These are phyloP conservation scores for Luscinia megarhynchos DNA, from an alignment of 2,797 vertebrate genomes.

Conservation along the genomic window DNA sequence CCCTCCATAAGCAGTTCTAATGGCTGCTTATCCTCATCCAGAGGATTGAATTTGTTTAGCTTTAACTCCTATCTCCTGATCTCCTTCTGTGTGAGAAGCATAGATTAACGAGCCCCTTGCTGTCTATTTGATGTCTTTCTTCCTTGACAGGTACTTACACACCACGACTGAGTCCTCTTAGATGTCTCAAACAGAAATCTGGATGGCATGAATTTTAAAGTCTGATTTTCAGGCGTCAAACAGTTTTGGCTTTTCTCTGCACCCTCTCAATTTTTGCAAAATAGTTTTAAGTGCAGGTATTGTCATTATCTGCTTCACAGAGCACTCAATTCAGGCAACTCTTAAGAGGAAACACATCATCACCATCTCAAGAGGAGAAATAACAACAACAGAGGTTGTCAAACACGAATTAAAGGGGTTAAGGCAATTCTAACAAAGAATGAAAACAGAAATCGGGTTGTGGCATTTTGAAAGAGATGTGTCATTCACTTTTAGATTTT, in stretches of 20 bases:
- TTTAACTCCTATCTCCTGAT: slow-evolving; percentile 37
- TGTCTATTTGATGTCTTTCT: neutral
- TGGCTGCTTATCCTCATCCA: neutral
- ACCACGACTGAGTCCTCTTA: neutral
- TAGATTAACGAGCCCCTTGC: neutral
- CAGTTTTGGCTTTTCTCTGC: neutral
- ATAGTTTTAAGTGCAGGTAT: neutral
- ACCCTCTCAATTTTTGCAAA: neutral
- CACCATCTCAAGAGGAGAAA: neutral
- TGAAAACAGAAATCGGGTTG: neutral
- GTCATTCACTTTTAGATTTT: neutral
- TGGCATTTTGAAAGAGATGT: neutral
- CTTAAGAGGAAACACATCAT: neutral
- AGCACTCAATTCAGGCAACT: neutral
- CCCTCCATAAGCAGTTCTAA: neutral
- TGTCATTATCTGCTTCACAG: neutral
- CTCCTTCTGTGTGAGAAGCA: neutral
- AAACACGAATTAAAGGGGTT: neutral
- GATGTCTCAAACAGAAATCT: neutral
- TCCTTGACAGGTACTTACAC: neutral
- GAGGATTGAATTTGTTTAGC: neutral
- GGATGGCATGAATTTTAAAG: neutral
- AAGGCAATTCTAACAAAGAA: neutral
- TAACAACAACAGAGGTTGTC: neutral
- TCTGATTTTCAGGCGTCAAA: neutral